These are phyloP conservation scores for Chlorops oryzae DNA, from an alignment of 1,140 invertebrate species.

Conservation along the genomic window DNA sequence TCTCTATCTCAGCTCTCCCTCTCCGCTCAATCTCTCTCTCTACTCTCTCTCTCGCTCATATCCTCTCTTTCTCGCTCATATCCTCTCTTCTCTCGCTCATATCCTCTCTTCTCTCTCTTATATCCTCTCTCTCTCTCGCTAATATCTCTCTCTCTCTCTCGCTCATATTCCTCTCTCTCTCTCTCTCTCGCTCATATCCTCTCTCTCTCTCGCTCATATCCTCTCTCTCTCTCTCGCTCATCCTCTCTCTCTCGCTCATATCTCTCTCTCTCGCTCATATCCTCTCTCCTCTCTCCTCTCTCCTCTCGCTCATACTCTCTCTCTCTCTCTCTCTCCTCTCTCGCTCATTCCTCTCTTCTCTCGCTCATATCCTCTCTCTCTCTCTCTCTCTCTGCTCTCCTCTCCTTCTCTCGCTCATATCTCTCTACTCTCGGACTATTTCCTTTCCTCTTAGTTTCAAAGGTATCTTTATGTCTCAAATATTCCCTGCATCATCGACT, in stretches of 20 bases:
- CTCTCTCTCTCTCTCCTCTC: background rate
- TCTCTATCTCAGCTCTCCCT: no score
- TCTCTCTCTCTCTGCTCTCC: background rate
- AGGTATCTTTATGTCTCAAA: background rate
- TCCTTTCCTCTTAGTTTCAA: background rate
- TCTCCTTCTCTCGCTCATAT: background rate
- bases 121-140: background rate
- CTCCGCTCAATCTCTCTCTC: no score
- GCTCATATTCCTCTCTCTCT: background rate
- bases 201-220: no score
- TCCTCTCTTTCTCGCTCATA: no score
- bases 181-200: no score
- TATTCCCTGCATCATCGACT: no score
- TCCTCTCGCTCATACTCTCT: background rate
- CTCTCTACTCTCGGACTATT: background rate
- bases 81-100: background rate
- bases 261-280: no score
- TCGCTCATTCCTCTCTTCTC: background rate
- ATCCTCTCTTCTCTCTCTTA: background rate
- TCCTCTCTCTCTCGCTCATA: background rate
- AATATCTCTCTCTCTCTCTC: background rate
- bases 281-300: no score
- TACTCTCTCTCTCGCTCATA: no score
- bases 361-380: background rate
- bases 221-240: no score